phyloP scores from a whole-genome alignment of 2,888 invertebrate species.

The Thysanoteuthis rhombus region DNA sequence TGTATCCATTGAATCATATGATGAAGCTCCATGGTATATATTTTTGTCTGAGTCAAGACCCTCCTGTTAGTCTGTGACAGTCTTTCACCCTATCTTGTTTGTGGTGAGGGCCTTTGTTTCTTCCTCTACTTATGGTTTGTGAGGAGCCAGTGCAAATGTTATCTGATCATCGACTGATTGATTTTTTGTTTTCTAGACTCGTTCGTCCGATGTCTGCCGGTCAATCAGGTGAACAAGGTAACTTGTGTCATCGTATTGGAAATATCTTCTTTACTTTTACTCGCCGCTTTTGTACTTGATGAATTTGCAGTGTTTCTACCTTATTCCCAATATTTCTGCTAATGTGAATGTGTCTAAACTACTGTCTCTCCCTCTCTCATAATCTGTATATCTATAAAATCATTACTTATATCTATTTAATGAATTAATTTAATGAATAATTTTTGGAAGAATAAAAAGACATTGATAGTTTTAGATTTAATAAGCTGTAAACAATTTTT shows the following conservation, averaged over 20 bases:
- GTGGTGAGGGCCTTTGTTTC: background rate
- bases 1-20: too few species aligned
- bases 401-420: background rate
- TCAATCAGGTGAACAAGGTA: background rate
- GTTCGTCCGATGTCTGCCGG: background rate
- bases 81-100: background rate
- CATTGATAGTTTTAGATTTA: too few species aligned
- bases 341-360: too few species aligned
- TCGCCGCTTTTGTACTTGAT: background rate
- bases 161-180: background rate
- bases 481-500: too few species aligned
- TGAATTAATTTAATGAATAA: too few species aligned
- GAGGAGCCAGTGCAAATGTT: background rate
- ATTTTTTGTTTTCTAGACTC: background rate
- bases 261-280: background rate
- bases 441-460: too few species aligned
- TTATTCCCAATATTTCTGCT: too few species aligned
- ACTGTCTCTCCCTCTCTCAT: background rate
- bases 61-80: too few species aligned
- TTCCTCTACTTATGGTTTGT: background rate
- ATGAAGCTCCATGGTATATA: too few species aligned
- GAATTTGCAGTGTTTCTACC: background rate
- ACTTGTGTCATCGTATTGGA: background rate
- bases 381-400: background rate
- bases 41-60: too few species aligned